A percentile compares a stretch with the other conserved stretches of the same genome.
These are phyloP conservation scores for Taenioides sp. DNA, from an alignment of 2,797 vertebrate species.

Conservation along the genomic window DNA sequence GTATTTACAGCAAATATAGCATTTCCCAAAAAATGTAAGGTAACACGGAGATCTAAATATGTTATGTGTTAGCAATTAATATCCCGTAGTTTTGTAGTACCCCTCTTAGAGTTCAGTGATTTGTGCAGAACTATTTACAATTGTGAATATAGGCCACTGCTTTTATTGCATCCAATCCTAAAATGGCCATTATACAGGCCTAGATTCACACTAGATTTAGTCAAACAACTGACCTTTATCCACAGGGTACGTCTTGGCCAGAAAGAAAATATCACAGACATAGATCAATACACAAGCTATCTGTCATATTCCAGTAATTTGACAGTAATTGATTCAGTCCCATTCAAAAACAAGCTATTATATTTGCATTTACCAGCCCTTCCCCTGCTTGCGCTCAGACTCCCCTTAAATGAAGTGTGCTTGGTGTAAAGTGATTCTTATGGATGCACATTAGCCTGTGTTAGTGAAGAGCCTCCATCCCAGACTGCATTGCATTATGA, in stretches of 20 bases:
- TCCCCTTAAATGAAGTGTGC: neutral
- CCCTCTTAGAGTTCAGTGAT: too few species aligned
- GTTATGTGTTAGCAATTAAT: too few species aligned
- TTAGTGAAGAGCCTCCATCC: conserved; percentile 1
- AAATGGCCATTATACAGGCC: neutral
- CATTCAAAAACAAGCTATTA: neutral
- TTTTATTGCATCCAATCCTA: neutral
- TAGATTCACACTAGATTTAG: too few species aligned
- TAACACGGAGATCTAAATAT: too few species aligned
- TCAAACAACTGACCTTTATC: neutral
- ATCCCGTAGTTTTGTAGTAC: too few species aligned
- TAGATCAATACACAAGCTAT: neutral
- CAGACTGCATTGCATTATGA: conserved; percentile 30
- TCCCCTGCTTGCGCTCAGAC: neutral
- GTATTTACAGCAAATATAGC: too few species aligned
- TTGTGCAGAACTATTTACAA: neutral
- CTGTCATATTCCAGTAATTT: neutral
- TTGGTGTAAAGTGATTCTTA: conserved; percentile 1
- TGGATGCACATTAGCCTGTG: conserved; percentile 11
- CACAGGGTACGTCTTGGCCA: neutral
- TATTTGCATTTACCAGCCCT: neutral
- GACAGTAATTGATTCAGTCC: conserved; percentile 5
- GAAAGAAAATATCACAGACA: neutral
- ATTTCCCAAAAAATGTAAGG: too few species aligned
- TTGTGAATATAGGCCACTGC: neutral